phyloP scores from a whole-genome alignment of 2,113 vertebrate species.

The Petaurus breviceps region DNA sequence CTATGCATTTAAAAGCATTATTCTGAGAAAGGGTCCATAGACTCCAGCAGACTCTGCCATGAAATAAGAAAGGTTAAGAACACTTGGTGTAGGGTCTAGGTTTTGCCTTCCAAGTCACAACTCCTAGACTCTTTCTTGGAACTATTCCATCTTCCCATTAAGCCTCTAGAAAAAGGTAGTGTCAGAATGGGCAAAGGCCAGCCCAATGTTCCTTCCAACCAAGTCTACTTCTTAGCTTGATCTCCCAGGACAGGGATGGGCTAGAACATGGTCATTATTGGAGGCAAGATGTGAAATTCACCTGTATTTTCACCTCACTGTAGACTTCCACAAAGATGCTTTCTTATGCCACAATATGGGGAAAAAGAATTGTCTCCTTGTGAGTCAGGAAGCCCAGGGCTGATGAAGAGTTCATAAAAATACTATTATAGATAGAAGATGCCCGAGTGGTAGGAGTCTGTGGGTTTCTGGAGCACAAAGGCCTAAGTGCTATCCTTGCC shows the following conservation, averaged over 20 bases:
- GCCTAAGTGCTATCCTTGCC: constrained; percentile 25
- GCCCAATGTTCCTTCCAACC: neutral
- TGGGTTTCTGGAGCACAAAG: constrained; percentile 13
- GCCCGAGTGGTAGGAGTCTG: neutral
- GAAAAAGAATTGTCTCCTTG: neutral
- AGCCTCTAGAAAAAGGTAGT: neutral
- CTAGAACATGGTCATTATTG: neutral
- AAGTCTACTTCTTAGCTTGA: neutral
- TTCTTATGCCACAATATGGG: neutral
- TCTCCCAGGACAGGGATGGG: neutral
- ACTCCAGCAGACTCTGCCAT: neutral
- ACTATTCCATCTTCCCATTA: neutral
- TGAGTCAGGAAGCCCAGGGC: constrained; percentile 6
- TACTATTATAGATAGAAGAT: neutral
- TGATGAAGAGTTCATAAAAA: constrained; percentile 7
- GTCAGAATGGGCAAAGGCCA: neutral
- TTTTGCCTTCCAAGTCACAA: neutral
- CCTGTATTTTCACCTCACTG: neutral
- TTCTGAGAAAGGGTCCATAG: neutral
- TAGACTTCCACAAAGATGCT: neutral
- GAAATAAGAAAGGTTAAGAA: neutral
- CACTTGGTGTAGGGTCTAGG: neutral
- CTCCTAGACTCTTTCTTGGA: neutral
- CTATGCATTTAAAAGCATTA: neutral
- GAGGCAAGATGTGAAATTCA: neutral